A percentile compares a stretch with the other conserved stretches of the same genome.
Evolutionary conservation across 2,888 invertebrate species (phyloP).

Genomic region (Ophion ventricosus): DNA sequence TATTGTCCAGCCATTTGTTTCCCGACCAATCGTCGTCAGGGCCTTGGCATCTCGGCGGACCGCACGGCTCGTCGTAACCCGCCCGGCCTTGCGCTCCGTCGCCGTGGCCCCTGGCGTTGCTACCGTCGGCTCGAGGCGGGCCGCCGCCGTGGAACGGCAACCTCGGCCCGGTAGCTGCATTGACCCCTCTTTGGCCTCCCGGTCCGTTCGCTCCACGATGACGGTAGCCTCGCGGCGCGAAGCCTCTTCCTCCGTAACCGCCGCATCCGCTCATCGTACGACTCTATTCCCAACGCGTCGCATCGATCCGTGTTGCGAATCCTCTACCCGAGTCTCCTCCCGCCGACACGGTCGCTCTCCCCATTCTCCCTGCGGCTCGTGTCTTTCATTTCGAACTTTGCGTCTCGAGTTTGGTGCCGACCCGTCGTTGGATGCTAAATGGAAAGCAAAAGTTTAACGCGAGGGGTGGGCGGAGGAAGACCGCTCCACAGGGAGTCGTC

Average conservation of each 20-base stretch:
- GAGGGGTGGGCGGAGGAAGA: neutral
- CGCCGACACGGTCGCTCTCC: too few species aligned
- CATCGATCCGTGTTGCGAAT: constrained; percentile 33
- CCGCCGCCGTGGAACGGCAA: neutral
- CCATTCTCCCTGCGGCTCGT: neutral
- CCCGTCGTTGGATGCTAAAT: neutral
- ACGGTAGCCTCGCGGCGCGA: constrained; percentile 73
- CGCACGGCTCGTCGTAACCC: constrained; percentile 64
- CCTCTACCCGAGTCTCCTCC: neutral
- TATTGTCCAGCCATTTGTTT: constrained; percentile 23
- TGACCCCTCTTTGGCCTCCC: constrained; percentile 35
- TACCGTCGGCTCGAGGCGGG: neutral
- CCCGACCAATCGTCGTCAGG: constrained; percentile 28
- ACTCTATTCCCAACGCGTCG: constrained; percentile 12
- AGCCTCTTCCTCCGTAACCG: constrained; percentile 77
- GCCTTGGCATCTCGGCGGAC: constrained; percentile 54
- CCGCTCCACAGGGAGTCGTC: neutral
- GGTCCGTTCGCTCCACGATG: constrained; percentile 61
- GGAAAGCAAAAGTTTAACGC: too few species aligned
- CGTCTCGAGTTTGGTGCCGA: neutral
- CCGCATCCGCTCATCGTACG: constrained; percentile 76
- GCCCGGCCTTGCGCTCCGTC: constrained; percentile 32
- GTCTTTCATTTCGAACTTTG: constrained; percentile 1
- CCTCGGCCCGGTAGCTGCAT: neutral
- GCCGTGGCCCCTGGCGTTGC: neutral